phyloP scores from a whole-genome alignment of 2,888 invertebrate genomes.

The Didymodactylos carnosus region DNA sequence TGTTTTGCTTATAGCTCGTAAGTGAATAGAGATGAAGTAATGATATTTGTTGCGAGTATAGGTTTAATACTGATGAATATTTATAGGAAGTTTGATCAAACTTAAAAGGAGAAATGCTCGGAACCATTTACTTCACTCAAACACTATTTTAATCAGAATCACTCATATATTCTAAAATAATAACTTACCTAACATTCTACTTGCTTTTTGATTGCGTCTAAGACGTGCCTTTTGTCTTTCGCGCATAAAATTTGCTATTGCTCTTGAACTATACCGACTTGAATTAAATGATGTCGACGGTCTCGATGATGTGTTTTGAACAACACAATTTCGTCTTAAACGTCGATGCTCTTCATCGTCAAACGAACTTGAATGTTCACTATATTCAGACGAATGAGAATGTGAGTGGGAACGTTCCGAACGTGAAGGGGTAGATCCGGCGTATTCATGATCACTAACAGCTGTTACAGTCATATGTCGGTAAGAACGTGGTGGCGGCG shows the following conservation, averaged over 20 bases:
- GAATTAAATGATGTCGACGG: background rate
- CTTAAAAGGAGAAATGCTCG: too few relatives aligned
- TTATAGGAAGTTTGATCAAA: too few relatives aligned
- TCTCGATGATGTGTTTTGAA: background rate
- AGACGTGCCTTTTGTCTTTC: conserved; percentile 4
- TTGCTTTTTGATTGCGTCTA: conserved; percentile 10
- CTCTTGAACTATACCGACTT: background rate
- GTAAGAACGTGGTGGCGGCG: too few relatives aligned
- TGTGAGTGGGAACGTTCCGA: background rate
- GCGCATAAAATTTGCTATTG: background rate
- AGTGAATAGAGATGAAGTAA: too few relatives aligned
- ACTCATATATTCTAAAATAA: background rate
- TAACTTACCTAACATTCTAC: conserved; percentile 1
- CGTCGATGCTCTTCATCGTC: background rate
- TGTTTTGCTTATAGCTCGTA: too few relatives aligned
- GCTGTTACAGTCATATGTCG: too few relatives aligned
- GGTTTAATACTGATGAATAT: too few relatives aligned
- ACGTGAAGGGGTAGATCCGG: too few relatives aligned
- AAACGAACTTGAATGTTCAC: background rate
- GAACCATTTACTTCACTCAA: too few relatives aligned
- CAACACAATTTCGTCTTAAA: background rate
- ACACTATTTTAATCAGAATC: background rate
- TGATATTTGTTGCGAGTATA: too few relatives aligned
- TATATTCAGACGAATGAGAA: background rate
- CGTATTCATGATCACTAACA: too few relatives aligned